Conservation (phyloP, 2,797 vertebrate genomes). For the Melanitta fusca region DNA sequence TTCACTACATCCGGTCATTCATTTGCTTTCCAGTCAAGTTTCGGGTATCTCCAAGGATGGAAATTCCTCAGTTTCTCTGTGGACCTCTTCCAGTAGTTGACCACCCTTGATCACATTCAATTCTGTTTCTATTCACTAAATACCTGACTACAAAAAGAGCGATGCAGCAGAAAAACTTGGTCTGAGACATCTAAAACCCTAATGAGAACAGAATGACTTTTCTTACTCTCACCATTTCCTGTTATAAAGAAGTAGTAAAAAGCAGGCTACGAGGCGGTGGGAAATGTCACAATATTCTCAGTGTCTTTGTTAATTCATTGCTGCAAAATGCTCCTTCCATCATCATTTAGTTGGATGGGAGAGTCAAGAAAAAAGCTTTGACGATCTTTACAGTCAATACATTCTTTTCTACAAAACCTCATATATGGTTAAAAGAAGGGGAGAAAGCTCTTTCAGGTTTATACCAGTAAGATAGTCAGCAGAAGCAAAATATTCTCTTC, state of each 20-base stretch:
- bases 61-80: neutral
- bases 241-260: neutral
- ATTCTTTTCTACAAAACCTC: neutral
- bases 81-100: neutral
- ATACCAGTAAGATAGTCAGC: neutral
- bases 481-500: neutral
- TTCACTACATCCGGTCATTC: neutral
- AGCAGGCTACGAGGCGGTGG: neutral
- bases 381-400: neutral
- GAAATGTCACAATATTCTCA: constrained; percentile 5
- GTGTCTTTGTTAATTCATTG: neutral
- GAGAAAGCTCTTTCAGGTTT: neutral
- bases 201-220: neutral
- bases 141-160: neutral
- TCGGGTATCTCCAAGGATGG: neutral
- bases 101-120: neutral
- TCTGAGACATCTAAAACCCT: constrained; percentile 18
- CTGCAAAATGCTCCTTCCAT: neutral
- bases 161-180: neutral
- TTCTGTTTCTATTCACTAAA: constrained; percentile 3
- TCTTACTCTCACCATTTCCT: neutral
- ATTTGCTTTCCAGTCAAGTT: neutral
- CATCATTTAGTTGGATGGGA: neutral
- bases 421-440: neutral
- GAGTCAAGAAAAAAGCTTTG: neutral